A percentile compares a stretch with the other conserved stretches of the same genome.
phyloP scores from a whole-genome alignment of 2,797 vertebrate species.

The Lepilemur septentrionalis region DNA sequence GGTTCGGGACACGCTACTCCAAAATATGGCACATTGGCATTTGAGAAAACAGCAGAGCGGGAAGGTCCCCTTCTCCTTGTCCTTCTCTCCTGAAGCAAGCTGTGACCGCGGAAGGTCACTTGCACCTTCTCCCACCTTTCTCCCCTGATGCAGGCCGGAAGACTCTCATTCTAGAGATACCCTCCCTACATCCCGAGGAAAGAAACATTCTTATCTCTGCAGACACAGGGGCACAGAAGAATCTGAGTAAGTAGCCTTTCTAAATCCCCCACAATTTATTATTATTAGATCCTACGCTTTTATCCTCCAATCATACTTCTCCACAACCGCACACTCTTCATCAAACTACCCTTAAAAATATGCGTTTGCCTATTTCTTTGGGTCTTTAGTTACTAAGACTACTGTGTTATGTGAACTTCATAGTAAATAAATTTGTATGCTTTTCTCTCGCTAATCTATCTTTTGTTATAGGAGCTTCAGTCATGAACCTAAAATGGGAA shows the following conservation, averaged over 20 bases:
- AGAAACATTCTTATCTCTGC: not conserved
- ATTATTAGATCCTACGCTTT: accelerated
- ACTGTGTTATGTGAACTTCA: not conserved
- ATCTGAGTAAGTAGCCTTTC: not conserved
- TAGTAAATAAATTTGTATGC: not conserved
- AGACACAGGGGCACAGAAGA: not conserved
- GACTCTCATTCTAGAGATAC: too few relatives aligned
- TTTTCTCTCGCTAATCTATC: not conserved
- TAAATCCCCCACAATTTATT: not conserved
- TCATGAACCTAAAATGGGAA: not conserved
- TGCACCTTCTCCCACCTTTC: too few relatives aligned
- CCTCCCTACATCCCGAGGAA: too few relatives aligned
- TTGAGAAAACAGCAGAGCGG: not conserved
- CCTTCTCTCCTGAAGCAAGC: not conserved
- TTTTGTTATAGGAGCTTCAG: not conserved
- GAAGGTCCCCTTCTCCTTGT: accelerated
- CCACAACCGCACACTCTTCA: not conserved
- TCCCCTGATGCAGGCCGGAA: too few relatives aligned
- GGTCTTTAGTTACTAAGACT: not conserved
- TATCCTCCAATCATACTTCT: not conserved
- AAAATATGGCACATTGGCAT: not conserved
- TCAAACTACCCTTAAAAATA: not conserved
- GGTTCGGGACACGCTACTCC: not conserved
- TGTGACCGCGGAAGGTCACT: too few relatives aligned
- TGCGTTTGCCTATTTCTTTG: not conserved